A percentile compares a stretch with the other conserved stretches of the same genome.
These are phyloP conservation scores for Chaetura pelagica DNA, from an alignment of 2,113 vertebrate species.

Conservation along the genomic window DNA sequence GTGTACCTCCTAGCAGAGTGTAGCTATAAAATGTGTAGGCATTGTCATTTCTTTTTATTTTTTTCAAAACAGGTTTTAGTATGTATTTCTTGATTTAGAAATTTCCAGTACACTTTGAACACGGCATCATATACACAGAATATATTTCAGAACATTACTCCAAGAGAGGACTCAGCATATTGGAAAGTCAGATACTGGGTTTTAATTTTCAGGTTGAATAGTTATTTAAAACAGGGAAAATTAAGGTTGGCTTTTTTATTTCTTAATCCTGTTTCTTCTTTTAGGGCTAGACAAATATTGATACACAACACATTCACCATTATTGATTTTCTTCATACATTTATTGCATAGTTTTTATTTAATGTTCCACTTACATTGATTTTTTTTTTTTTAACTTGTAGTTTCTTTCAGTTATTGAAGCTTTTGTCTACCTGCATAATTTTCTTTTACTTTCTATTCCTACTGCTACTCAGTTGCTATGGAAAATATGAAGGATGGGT, in stretches of 20 bases:
- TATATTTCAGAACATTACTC: constrained; percentile 63
- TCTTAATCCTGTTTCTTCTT: constrained; percentile 72
- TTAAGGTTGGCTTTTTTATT: constrained; percentile 71
- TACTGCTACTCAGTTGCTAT: constrained; percentile 33
- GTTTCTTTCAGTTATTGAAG: constrained; percentile 42
- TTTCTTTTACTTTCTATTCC: constrained; percentile 39
- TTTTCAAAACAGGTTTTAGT: constrained; percentile 8
- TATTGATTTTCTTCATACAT: constrained; percentile 65
- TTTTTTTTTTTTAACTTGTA: background rate
- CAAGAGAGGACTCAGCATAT: constrained; percentile 52
- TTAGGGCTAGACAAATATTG: constrained; percentile 64
- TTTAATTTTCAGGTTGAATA: constrained; percentile 77
- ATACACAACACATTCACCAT: constrained; percentile 50
- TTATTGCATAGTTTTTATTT: constrained; percentile 64
- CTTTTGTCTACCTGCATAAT: background rate
- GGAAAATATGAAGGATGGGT: constrained; percentile 30
- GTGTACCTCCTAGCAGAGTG: background rate
- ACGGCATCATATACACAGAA: background rate
- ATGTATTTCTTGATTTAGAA: constrained; percentile 55
- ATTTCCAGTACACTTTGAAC: constrained; percentile 47
- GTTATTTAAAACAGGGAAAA: constrained; percentile 74
- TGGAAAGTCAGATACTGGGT: constrained; percentile 66
- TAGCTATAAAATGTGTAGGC: constrained; percentile 8
- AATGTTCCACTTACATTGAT: constrained; percentile 57
- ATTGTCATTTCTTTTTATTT: background rate